These are phyloP conservation scores for Podarcis siculus DNA, from an alignment of 2,797 vertebrate species.

Conservation along the genomic window DNA sequence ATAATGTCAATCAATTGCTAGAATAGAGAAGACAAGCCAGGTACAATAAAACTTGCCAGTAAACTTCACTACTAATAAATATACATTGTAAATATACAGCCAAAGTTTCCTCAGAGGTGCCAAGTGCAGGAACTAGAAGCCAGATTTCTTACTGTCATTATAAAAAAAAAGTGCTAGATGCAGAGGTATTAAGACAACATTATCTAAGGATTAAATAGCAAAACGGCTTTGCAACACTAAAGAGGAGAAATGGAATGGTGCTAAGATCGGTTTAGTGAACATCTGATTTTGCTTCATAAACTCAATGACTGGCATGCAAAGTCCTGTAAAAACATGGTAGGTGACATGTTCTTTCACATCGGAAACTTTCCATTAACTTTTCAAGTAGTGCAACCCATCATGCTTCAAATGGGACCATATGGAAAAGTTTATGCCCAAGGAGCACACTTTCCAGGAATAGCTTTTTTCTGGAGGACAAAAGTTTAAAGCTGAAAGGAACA, in stretches of 20 bases:
- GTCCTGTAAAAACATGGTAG: neutral
- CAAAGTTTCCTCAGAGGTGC: neutral
- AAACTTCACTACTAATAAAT: too few relatives aligned
- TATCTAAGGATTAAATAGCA: neutral
- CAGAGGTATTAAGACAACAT: neutral
- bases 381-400: neutral
- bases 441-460: neutral
- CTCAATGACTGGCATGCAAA: neutral
- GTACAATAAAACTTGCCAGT: neutral
- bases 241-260: neutral
- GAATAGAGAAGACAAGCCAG: neutral
- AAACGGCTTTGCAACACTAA: too few relatives aligned
- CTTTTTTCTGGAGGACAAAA: neutral
- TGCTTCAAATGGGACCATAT: neutral
- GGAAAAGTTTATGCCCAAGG: neutral
- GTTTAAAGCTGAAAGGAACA: neutral
- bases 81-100: too few relatives aligned
- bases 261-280: neutral
- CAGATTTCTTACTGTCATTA: neutral
- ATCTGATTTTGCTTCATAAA: neutral
- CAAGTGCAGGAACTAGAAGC: neutral
- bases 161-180: neutral
- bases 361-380: neutral
- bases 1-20: neutral
- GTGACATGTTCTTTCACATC: neutral